Evolutionary conservation across 64 coral and sea anemone species (phyloP).

Genomic region (Actinia tenebrosa): DNA sequence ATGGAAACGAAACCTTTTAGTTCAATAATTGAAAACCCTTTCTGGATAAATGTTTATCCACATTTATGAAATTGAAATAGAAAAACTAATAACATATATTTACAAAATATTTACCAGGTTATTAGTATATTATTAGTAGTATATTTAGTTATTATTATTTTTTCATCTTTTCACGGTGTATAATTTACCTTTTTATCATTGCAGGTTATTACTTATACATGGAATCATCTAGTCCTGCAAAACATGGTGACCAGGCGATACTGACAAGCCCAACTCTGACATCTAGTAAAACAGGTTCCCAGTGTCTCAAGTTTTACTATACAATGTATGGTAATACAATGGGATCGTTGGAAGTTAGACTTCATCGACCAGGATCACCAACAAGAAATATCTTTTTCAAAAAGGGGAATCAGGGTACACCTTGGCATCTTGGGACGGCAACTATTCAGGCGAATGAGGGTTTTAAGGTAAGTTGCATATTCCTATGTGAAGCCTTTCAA

Average conservation of each 20-base stretch:
- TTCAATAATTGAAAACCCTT: no score
- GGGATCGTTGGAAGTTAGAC: constrained; percentile 38
- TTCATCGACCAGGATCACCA: background rate
- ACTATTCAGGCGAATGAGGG: constrained; percentile 5
- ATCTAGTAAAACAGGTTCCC: constrained; percentile 14
- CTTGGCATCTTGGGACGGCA: constrained; percentile 39
- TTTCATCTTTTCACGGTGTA: no score
- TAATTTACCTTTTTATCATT: no score
- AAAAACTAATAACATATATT: background rate
- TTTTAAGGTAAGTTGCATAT: background rate
- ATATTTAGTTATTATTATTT: no score
- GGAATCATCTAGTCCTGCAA: constrained; percentile 24
- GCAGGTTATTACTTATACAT: constrained; percentile 63
- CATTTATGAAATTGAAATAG: no score
- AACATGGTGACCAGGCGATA: constrained; percentile 34
- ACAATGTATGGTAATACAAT: constrained; percentile 56
- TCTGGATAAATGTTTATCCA: no score
- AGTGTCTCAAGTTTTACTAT: constrained; percentile 72
- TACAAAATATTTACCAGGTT: constrained; percentile 3
- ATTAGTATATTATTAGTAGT: no score
- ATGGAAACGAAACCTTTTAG: no score
- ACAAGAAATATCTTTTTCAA: constrained; percentile 38
- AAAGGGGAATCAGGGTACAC: constrained; percentile 53
- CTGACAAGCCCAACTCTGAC: constrained; percentile 35
- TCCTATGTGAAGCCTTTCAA: no score